phyloP scores from a whole-genome alignment of 2,888 invertebrate species.

The Drosophila ezoana region DNA sequence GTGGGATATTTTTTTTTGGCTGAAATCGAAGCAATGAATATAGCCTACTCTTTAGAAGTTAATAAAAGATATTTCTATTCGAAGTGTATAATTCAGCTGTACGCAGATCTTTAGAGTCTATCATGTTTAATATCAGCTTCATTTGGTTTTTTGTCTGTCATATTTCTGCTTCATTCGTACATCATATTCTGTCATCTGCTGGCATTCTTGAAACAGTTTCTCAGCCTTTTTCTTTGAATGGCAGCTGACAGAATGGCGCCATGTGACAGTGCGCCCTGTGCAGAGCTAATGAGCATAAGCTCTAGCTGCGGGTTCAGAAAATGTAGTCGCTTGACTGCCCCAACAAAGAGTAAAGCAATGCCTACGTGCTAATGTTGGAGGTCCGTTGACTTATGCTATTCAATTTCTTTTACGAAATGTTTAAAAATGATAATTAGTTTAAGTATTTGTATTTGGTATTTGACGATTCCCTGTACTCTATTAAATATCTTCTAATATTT shows the following conservation, averaged over 20 bases:
- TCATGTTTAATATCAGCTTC: too few species aligned
- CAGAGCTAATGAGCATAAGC: background rate
- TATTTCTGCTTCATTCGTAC: background rate
- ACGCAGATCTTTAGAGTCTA: too few species aligned
- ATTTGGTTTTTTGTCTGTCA: too few species aligned
- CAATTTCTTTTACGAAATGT: too few species aligned
- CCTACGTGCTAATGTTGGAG: background rate
- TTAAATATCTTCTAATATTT: too few species aligned
- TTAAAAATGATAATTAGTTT: conserved; percentile 6
- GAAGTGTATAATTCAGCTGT: too few species aligned
- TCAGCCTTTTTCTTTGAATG: background rate
- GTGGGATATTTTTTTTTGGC: too few species aligned
- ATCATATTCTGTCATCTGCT: background rate
- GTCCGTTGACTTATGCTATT: conserved; percentile 4
- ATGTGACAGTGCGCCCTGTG: background rate
- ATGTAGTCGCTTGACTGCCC: background rate
- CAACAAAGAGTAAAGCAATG: background rate
- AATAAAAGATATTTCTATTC: too few species aligned
- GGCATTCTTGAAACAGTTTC: background rate
- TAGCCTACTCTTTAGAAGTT: too few species aligned
- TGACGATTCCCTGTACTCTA: background rate
- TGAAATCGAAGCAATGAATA: too few species aligned
- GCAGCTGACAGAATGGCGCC: background rate
- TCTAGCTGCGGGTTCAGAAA: background rate
- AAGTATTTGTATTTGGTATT: background rate